These are phyloP conservation scores for Chrysomallon squamiferum DNA, from an alignment of 1,140 invertebrate genomes.

Conservation along the genomic window DNA sequence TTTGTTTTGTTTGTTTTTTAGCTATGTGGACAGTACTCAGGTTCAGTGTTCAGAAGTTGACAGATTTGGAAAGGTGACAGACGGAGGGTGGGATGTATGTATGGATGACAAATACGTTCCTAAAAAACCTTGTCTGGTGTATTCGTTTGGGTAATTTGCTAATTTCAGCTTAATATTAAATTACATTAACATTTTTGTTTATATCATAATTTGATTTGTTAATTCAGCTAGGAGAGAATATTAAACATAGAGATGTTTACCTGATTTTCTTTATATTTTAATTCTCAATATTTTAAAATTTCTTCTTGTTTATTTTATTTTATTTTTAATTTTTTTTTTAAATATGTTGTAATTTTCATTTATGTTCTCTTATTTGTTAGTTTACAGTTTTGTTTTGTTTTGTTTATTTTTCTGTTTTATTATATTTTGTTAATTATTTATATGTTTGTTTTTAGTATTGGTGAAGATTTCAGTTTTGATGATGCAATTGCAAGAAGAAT, in stretches of 20 bases:
- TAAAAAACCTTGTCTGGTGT: constrained; percentile 28
- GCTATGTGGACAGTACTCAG: constrained; percentile 33
- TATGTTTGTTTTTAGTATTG: constrained; percentile 25
- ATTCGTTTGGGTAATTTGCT: constrained; percentile 37
- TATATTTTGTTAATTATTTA: not conserved
- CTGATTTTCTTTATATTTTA: no score
- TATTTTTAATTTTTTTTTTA: no score
- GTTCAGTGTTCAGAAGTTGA: constrained; percentile 24
- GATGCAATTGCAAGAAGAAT: constrained; percentile 33
- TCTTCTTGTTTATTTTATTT: no score
- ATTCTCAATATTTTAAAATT: no score
- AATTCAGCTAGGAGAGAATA: not conserved
- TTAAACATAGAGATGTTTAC: no score
- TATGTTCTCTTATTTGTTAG: no score
- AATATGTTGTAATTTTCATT: no score
- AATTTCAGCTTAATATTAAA: not conserved
- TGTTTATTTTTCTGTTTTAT: no score
- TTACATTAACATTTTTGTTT: not conserved
- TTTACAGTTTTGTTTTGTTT: no score
- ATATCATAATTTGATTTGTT: not conserved
- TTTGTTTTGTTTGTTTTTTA: constrained; percentile 13
- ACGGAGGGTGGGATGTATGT: constrained; percentile 49
- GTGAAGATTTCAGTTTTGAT: constrained; percentile 49
- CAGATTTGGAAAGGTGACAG: constrained; percentile 33
- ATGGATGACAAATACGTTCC: constrained; percentile 23